These are phyloP conservation scores for Prochilodus magdalenae DNA, from an alignment of 2,113 vertebrate species.

Conservation along the genomic window DNA sequence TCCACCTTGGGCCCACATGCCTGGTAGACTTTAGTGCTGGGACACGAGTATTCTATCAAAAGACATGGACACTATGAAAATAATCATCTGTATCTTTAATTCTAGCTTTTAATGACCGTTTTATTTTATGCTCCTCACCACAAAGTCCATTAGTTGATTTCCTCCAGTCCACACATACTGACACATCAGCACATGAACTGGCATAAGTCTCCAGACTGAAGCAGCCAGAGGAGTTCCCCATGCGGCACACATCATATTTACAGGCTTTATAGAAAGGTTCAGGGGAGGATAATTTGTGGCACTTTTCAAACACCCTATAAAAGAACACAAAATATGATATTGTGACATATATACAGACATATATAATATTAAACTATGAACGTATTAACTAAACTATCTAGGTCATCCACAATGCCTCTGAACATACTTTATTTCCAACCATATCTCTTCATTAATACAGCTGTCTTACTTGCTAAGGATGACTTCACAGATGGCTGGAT, in stretches of 20 bases:
- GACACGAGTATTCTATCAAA: conserved; percentile 82
- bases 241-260: conserved; percentile 79
- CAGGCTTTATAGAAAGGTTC: conserved; percentile 79
- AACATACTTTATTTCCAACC: no score
- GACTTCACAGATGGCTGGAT: conserved; percentile 67
- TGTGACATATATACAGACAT: background rate
- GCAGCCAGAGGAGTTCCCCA: conserved; percentile 64
- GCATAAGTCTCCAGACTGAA: conserved; percentile 83
- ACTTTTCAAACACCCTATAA: conserved; percentile 81
- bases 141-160: conserved; percentile 72
- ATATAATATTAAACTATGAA: no score
- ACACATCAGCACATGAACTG: conserved; percentile 69
- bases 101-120: background rate
- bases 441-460: no score
- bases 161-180: conserved; percentile 87
- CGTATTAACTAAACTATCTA: no score
- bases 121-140: conserved; percentile 73
- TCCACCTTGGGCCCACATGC: conserved; percentile 78
- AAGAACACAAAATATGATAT: conserved; percentile 34
- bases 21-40: conserved; percentile 75
- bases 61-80: no score
- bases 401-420: no score
- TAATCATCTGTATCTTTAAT: no score
- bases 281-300: conserved; percentile 72
- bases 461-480: conserved; percentile 63